Percentiles rank a stretch among this genome's conserved stretches.
Conservation (phyloP, 2,113 vertebrate genomes). For the Forbesichthys agassizii region DNA sequence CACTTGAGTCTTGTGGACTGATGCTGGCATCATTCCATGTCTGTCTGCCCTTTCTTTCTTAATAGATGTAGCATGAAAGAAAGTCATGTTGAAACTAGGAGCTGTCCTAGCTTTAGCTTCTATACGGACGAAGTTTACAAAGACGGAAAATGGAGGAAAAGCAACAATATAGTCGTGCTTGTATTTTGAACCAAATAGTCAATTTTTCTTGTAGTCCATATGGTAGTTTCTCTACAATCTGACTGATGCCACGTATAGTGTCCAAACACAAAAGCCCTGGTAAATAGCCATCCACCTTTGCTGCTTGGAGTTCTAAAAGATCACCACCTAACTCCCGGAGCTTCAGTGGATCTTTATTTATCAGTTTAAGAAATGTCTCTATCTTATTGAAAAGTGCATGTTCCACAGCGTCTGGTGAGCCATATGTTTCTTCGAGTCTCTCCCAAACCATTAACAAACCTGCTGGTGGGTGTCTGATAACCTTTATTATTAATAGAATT, state of each 20-base stretch:
- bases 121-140: constrained; percentile 17
- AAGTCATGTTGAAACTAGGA: constrained; percentile 18
- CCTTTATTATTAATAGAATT: too few relatives aligned
- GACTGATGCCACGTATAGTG: not conserved
- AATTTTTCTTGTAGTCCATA: not conserved
- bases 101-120: constrained; percentile 24
- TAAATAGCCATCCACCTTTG: constrained; percentile 3
- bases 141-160: constrained; percentile 26
- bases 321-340: constrained; percentile 7
- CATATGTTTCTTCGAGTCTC: constrained; percentile 4
- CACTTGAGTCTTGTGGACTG: not conserved
- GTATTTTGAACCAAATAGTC: constrained; percentile 13
- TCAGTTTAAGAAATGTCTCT: not conserved
- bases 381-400: not conserved
- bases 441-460: not conserved
- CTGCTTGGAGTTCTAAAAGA: constrained; percentile 5
- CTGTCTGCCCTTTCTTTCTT: not conserved
- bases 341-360: not conserved
- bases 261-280: not conserved
- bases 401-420: constrained; percentile 2
- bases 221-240: constrained; percentile 14
- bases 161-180: constrained; percentile 18
- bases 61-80: not conserved
- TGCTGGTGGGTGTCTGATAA: not conserved
- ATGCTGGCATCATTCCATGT: not conserved